phyloP scores from a whole-genome alignment of 2,113 vertebrate species.

The Nothoprocta pentlandii region DNA sequence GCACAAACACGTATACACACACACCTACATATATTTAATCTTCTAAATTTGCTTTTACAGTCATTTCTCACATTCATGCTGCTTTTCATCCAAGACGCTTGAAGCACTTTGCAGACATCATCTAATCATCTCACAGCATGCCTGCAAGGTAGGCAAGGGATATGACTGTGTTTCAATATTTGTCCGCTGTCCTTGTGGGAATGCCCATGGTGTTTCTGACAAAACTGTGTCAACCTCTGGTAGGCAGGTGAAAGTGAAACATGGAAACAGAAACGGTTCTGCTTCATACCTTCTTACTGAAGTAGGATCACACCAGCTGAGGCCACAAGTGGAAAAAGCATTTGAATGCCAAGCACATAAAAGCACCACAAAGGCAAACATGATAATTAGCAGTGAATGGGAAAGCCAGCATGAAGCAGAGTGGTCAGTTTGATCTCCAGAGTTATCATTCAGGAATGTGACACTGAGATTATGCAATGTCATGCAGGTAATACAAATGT shows the following conservation, averaged over 20 bases:
- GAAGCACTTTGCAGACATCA: not conserved
- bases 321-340: conserved; percentile 78
- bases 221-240: conserved; percentile 20
- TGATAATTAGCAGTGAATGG: conserved; percentile 76
- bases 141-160: not conserved
- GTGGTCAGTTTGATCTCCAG: conserved; percentile 67
- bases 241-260: conserved; percentile 38
- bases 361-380: conserved; percentile 72
- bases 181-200: conserved; percentile 20
- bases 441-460: conserved; percentile 57
- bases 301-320: conserved; percentile 61
- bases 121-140: not conserved
- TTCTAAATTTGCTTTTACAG: not conserved
- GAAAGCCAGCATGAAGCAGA: conserved; percentile 69
- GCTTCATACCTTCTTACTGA: conserved; percentile 30
- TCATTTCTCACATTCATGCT: not conserved
- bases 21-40: not conserved
- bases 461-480: conserved; percentile 64
- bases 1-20: no score
- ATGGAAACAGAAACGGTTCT: not conserved
- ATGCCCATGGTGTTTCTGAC: conserved; percentile 9
- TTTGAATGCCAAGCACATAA: conserved; percentile 65
- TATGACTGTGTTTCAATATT: not conserved
- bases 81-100: not conserved
- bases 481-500: conserved; percentile 66